These are phyloP conservation scores for Onychorhynchus coronatus DNA, from an alignment of 2,113 vertebrate species.

Conservation along the genomic window DNA sequence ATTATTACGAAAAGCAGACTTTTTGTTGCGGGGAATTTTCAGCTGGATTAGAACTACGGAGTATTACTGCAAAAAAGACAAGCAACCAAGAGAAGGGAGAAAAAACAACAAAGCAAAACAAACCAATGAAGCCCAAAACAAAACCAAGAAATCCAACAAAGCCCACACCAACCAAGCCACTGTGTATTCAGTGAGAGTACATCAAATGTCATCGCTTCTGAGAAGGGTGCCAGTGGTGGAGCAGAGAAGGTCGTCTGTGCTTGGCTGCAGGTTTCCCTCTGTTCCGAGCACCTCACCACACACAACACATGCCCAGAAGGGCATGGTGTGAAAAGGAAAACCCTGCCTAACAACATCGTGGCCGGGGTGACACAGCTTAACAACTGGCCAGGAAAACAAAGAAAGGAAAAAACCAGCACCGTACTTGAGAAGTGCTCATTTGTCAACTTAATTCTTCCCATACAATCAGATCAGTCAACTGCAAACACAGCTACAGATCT, in stretches of 20 bases:
- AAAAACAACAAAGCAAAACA: background rate
- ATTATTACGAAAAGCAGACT: background rate
- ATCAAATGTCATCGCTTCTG: rapidly evolving
- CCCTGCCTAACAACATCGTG: background rate
- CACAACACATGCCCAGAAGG: rapidly evolving
- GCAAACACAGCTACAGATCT: background rate
- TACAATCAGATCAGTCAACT: background rate
- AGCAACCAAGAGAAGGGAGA: background rate
- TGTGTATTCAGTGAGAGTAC: background rate
- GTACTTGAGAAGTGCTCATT: background rate
- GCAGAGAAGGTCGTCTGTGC: background rate
- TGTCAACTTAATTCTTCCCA: background rate
- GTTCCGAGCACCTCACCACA: background rate
- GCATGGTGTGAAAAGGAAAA: background rate
- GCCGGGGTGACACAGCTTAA: background rate
- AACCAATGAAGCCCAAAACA: background rate
- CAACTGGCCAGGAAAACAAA: background rate
- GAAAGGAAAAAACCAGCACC: background rate
- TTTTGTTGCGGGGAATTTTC: background rate
- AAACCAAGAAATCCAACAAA: background rate
- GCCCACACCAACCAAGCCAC: background rate
- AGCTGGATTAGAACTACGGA: background rate
- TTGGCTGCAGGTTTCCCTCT: background rate
- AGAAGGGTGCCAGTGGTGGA: background rate
- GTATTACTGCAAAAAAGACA: background rate